Conservation (phyloP, 2,797 vertebrate genomes). For the Paratrypauchen microcephalus region DNA sequence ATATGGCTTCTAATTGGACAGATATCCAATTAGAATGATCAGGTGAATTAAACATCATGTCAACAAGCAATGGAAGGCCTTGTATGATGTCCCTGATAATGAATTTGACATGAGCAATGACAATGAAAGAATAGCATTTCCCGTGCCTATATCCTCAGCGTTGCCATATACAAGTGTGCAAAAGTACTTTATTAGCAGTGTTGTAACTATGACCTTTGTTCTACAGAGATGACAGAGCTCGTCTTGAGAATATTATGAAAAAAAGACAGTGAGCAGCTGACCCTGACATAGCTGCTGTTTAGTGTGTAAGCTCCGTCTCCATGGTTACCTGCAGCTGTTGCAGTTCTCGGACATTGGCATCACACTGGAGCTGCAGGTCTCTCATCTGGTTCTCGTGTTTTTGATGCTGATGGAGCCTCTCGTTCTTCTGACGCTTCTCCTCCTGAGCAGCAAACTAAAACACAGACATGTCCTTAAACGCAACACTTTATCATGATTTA, state of each 20-base stretch:
- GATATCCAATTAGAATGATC: not conserved
- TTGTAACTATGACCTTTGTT: not conserved
- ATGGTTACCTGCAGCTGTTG: slow-evolving; percentile 89
- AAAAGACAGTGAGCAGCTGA: not conserved
- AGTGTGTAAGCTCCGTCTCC: not conserved
- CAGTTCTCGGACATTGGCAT: slow-evolving; percentile 89
- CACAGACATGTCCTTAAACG: not conserved
- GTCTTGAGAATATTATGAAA: not conserved
- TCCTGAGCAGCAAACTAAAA: slow-evolving; percentile 90
- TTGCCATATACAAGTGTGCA: too few species aligned
- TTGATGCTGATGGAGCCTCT: slow-evolving; percentile 91
- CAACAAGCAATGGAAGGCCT: too few species aligned
- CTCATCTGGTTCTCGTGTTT: slow-evolving; percentile 97
- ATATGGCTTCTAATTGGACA: not conserved
- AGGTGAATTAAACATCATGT: too few species aligned
- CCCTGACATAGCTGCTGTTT: too few species aligned
- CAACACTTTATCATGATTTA: too few species aligned
- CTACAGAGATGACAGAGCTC: not conserved
- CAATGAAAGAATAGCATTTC: too few species aligned
- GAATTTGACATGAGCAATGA: too few species aligned
- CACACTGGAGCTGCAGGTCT: slow-evolving; percentile 92
- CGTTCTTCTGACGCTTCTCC: slow-evolving; percentile 94
- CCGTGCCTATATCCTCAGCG: too few species aligned
- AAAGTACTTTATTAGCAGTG: too few species aligned
- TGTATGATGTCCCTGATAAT: too few species aligned